Evolutionary conservation across 1,140 invertebrate genomes (phyloP).

Genomic region (Pseudomyrmex cubaensis): DNA sequence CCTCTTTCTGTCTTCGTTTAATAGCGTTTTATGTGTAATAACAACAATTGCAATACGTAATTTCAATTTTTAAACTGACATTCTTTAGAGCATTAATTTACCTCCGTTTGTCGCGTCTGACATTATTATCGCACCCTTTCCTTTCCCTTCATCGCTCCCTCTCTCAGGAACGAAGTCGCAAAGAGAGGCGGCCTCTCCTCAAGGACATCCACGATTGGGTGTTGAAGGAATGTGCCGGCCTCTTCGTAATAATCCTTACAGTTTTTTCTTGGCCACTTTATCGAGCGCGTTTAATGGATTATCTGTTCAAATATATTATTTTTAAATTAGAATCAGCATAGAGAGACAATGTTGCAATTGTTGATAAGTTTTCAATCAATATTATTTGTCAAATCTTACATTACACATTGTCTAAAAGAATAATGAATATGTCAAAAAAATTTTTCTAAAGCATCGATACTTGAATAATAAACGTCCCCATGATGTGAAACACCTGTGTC

Average conservation of each 20-base stretch:
- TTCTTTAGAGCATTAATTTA: not conserved
- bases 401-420: not conserved
- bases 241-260: conserved; percentile 48
- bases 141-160: conserved; percentile 19
- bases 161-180: conserved; percentile 27
- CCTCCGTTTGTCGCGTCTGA: conserved; percentile 13
- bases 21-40: too few relatives aligned
- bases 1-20: too few relatives aligned
- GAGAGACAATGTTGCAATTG: too few relatives aligned
- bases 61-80: not conserved
- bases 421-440: not conserved
- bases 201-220: conserved; percentile 50
- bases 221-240: conserved; percentile 46
- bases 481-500: conserved; percentile 31
- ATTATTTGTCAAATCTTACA: too few relatives aligned
- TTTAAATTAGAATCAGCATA: not conserved
- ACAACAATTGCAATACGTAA: not conserved
- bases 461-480: not conserved
- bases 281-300: conserved; percentile 43
- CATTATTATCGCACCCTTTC: conserved; percentile 32
- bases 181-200: conserved; percentile 50
- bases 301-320: not conserved
- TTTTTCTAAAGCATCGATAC: not conserved
- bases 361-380: too few relatives aligned
- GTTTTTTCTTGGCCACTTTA: conserved; percentile 35